Evolutionary conservation across 1,140 invertebrate genomes (phyloP).

Genomic region (Drosophila pruinosa): DNA sequence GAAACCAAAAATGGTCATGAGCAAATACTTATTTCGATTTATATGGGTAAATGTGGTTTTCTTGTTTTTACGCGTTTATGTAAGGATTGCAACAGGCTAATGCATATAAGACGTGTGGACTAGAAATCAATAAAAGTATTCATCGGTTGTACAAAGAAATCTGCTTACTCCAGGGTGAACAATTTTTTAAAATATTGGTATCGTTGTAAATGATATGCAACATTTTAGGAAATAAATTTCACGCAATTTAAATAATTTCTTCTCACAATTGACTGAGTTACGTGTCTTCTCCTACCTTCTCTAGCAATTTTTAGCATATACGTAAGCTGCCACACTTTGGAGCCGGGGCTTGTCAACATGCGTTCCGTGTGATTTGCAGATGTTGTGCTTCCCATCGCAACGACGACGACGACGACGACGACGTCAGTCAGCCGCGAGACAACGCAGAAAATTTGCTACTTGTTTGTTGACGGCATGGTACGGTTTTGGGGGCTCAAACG

Average conservation of each 20-base stretch:
- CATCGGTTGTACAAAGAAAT: no score
- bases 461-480: conserved; percentile 29
- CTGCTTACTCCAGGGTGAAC: no score
- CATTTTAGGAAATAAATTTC: no score
- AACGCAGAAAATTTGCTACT: conserved; percentile 59
- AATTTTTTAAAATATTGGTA: no score
- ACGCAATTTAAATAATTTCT: background rate
- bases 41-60: conserved; percentile 71
- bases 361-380: conserved; percentile 45
- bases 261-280: conserved; percentile 18
- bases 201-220: no score
- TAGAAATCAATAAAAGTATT: background rate
- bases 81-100: conserved; percentile 23
- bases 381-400: conserved; percentile 14
- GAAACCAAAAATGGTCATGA: conserved; percentile 60
- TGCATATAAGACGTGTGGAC: background rate
- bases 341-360: conserved; percentile 33
- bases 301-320: conserved; percentile 10
- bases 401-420: conserved; percentile 7
- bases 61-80: conserved; percentile 44
- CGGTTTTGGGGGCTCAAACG: background rate
- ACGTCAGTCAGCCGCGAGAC: conserved; percentile 54
- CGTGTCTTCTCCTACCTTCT: background rate
- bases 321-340: conserved; percentile 2
- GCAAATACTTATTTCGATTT: conserved; percentile 48